Base-by-base conservation (phyloP, 1,140 invertebrate species). In the Bombyx mandarina region DNA sequence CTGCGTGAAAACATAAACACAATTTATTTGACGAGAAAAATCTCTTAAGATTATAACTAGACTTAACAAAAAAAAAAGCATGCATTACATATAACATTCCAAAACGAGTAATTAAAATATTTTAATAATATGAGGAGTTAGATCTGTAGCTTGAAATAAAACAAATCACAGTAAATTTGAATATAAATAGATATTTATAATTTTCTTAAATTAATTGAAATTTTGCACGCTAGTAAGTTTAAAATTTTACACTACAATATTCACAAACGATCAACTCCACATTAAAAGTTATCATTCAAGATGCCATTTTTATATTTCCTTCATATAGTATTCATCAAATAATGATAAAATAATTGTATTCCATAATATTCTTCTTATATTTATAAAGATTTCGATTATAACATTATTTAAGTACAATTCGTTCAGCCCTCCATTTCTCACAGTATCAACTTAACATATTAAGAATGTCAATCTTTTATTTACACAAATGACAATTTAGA, bases 351-450 rank as follows among this genome's bases (percentile, higher is more conserved):
- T 26, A 50, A 18, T 49, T 18, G 22, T 49, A 49, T 50, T 22
- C 26, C 7, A 22, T 22, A 5, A 12, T 50, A 18, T 18, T 18
- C 12, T 18, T 18, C 12, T 18, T 18, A 51, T 51, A 51, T 35
- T 35, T 51, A 10, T 51, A 51, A 7, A 10, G 26, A 35, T 51
- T 51, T 35, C 42, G 8, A 51, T 51, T 42, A 6, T 35, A 51
- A 67, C 71, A 71, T 67, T 60, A 77, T 77, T 82, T 82, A 85
- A 85, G 79, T 81, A 80, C 79, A 81, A 75, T 72, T 65, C 71
- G 69, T 68, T 69, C 65, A 72, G 60, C 62, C 66, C 62, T 59
- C 62, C 64, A 64, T 61, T 61, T 65, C 62, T 61, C 63, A 71
- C 26, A 35, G 26, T 35, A 35, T 35, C 65, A 58, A 60, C 68